Conservation (phyloP, 2,888 invertebrate genomes). For the Malacosoma neustria region DNA sequence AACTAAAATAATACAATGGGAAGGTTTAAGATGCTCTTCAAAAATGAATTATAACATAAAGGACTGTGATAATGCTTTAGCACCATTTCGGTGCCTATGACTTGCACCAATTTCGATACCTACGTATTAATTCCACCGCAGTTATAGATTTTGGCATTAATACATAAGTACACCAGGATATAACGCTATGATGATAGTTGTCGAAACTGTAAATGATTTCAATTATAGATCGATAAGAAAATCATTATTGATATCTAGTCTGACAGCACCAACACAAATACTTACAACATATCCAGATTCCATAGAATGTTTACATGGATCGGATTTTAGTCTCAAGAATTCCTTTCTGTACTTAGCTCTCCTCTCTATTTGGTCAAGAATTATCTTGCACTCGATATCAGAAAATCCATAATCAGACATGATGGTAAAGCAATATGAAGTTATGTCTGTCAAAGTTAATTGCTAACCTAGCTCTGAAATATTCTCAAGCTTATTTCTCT, state of each 20-base stretch:
- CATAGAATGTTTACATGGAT: conserved; percentile 79
- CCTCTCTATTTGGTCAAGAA: conserved; percentile 75
- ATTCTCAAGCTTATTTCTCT: neutral
- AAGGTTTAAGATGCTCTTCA: no score
- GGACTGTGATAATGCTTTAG: no score
- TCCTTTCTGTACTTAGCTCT: conserved; percentile 76
- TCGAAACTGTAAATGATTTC: no score
- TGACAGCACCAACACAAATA: no score
- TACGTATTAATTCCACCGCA: no score
- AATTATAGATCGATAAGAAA: no score
- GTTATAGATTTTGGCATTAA: no score
- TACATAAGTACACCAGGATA: no score
- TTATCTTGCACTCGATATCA: conserved; percentile 57
- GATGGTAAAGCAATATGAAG: conserved; percentile 3
- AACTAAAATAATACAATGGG: conserved; percentile 74
- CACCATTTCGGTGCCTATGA: no score
- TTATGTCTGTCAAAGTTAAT: neutral
- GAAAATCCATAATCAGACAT: conserved; percentile 61
- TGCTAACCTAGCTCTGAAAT: neutral
- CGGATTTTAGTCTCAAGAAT: conserved; percentile 78
- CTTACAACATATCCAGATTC: conserved; percentile 82
- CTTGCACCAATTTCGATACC: no score
- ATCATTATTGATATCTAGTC: no score
- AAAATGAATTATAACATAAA: conserved; percentile 2
- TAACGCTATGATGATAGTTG: no score